These are phyloP conservation scores for Cygnus atratus DNA, from an alignment of 2,113 vertebrate genomes.

Conservation along the genomic window DNA sequence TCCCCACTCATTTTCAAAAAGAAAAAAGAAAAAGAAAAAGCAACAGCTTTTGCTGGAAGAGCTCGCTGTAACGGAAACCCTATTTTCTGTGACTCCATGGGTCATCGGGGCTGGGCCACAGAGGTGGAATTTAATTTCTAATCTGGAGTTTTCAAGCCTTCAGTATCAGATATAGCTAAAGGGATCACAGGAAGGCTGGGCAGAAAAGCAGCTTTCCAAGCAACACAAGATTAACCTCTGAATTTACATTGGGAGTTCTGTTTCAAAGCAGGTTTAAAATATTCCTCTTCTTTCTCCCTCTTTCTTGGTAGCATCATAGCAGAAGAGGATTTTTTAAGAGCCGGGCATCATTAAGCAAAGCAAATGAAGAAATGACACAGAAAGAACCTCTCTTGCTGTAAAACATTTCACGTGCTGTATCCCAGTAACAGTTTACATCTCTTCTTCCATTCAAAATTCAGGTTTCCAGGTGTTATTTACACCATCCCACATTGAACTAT, in stretches of 20 bases:
- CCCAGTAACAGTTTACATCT: neutral
- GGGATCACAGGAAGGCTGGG: conserved; percentile 4
- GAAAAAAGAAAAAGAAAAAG: neutral
- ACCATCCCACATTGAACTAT: neutral
- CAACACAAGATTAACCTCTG: neutral
- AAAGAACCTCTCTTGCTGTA: neutral
- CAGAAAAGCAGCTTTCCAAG: conserved; percentile 18
- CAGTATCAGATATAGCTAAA: conserved; percentile 11
- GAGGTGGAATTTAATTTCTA: conserved; percentile 44
- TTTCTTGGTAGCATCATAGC: neutral
- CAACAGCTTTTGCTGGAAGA: neutral
- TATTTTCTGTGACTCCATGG: neutral
- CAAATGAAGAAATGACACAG: neutral
- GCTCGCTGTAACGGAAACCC: neutral
- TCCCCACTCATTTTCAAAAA: neutral
- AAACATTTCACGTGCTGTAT: neutral
- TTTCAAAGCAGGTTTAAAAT: neutral
- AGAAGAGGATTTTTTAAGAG: neutral
- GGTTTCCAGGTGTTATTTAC: neutral
- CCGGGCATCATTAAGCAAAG: neutral
- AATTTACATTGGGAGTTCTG: neutral
- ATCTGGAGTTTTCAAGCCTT: conserved; percentile 37
- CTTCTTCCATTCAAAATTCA: neutral
- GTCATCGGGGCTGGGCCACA: neutral
- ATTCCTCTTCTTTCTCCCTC: neutral